Evolutionary conservation across 2,888 invertebrate genomes (phyloP).

Genomic region (Synanthedon vespiformis): DNA sequence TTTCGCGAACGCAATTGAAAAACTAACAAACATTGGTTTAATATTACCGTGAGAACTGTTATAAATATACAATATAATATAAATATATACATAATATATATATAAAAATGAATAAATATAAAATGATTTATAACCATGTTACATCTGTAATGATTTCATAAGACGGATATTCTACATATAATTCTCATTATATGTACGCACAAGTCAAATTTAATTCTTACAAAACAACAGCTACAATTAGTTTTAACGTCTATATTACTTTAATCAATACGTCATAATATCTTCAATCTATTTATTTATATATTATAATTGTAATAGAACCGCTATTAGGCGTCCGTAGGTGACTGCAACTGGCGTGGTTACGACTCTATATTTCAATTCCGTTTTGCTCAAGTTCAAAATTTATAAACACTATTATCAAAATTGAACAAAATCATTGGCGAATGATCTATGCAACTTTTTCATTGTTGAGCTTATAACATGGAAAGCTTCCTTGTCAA

Average conservation of each 20-base stretch:
- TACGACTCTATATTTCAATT: constrained; percentile 2
- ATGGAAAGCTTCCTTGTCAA: no score
- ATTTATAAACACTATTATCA: no score
- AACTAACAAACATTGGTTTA: constrained; percentile 41
- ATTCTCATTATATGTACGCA: constrained; percentile 52
- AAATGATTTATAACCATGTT: constrained; percentile 61
- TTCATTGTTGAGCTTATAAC: no score
- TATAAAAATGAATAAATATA: constrained; percentile 62
- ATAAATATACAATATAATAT: constrained; percentile 22
- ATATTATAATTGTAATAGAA: constrained; percentile 22
- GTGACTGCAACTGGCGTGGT: constrained; percentile 7
- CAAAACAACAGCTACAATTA: constrained; percentile 67
- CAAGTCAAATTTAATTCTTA: constrained; percentile 60
- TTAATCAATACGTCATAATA: constrained; percentile 36
- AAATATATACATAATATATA: constrained; percentile 50
- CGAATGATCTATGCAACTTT: constrained; percentile 8
- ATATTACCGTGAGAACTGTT: constrained; percentile 24
- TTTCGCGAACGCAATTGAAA: constrained; percentile 40
- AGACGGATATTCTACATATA: constrained; percentile 68
- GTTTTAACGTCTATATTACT: constrained; percentile 45
- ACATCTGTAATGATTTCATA: constrained; percentile 59
- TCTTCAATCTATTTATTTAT: constrained; percentile 3
- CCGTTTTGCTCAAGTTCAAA: no score
- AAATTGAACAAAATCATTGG: no score
- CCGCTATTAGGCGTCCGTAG: constrained; percentile 46